Evolutionary conservation across 2,888 invertebrate genomes (phyloP).

Genomic region (Microctonus aethiopoides): DNA sequence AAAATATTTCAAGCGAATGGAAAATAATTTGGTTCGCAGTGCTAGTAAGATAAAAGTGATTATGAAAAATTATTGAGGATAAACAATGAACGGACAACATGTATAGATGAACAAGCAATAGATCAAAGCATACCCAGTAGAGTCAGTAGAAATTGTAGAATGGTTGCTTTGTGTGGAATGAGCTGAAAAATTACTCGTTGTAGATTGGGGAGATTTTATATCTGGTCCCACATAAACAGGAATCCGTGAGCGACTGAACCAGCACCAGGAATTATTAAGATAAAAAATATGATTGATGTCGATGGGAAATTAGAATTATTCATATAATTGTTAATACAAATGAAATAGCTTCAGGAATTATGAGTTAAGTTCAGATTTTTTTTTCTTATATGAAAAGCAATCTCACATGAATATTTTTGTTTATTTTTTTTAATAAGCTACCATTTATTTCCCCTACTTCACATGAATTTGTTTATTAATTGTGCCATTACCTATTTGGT

Average conservation of each 20-base stretch:
- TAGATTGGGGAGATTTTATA: slow-evolving; percentile 71
- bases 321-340: not conserved
- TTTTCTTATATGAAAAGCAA: not conserved
- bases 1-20: not conserved
- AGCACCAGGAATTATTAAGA: slow-evolving; percentile 65
- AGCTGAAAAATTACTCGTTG: slow-evolving; percentile 66
- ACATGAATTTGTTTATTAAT: slow-evolving; percentile 52
- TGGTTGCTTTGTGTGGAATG: slow-evolving; percentile 66
- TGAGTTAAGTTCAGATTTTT: not conserved
- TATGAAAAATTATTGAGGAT: slow-evolving; percentile 15
- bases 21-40: slow-evolving; percentile 4
- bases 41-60: not conserved
- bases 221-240: slow-evolving; percentile 77
- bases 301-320: not conserved
- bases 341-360: not conserved
- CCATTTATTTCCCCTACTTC: not conserved
- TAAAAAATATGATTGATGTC: not conserved
- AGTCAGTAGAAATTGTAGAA: slow-evolving; percentile 65
- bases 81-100: slow-evolving; percentile 28
- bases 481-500: slow-evolving; percentile 76
- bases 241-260: slow-evolving; percentile 77
- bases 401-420: not conserved
- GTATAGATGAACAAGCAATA: slow-evolving; percentile 41
- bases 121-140: slow-evolving; percentile 62
- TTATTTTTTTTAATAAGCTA: slow-evolving; percentile 20